Conservation (phyloP, 2,113 vertebrate genomes). For the Collichthys lucidus region DNA sequence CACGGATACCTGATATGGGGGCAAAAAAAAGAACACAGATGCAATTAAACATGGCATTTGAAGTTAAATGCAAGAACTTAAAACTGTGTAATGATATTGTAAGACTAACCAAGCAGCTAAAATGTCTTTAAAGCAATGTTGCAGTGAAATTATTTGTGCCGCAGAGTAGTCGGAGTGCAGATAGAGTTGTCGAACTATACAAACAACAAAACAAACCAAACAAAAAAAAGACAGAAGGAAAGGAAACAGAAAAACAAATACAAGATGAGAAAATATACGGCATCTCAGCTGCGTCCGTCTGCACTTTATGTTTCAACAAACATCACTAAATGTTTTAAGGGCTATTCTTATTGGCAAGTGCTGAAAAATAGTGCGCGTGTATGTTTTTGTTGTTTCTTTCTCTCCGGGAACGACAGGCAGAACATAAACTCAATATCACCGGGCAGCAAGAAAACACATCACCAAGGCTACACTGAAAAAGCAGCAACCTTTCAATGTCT, state of each 20-base stretch:
- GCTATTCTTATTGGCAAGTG: neutral
- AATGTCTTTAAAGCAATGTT: neutral
- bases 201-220: neutral
- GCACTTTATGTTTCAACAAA: neutral
- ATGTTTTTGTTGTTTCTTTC: too few relatives aligned
- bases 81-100: neutral
- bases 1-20: neutral
- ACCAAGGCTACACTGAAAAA: neutral
- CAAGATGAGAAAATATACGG: neutral
- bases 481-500: neutral
- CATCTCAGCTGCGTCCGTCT: neutral
- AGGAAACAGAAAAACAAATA: neutral
- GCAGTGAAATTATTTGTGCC: neutral
- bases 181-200: neutral
- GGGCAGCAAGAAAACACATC: neutral
- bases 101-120: neutral
- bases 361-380: neutral
- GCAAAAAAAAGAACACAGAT: neutral
- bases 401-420: neutral
- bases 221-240: neutral
- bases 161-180: neutral
- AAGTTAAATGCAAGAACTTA: neutral
- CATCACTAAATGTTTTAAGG: neutral
- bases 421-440: neutral
- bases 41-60: neutral